Base-by-base conservation (phyloP, 2,797 vertebrate genomes). In the Sebastes taczanowskii region DNA sequence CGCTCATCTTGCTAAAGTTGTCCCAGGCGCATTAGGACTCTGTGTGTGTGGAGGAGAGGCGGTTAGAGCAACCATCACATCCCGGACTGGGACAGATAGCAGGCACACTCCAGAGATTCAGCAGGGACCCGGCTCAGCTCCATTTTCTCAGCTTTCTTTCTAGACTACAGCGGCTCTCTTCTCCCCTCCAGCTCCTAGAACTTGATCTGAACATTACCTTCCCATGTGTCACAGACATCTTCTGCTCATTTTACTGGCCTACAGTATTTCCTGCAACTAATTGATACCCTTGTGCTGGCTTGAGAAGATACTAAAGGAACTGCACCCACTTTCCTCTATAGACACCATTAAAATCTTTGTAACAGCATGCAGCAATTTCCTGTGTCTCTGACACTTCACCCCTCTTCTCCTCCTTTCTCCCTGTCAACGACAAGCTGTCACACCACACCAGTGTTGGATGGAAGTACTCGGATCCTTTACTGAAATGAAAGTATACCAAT, bases 1-100 rank as follows among this genome's bases (percentile, higher is more conserved):
- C 34, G 9, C 82, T 87, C 84, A 84, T 90, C 83, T 84, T 74
- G 81, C 69, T 85, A 63, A 90, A 94, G 80, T 85, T 83, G 76
- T 92, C 88, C 80, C 81, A 78, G 87, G 74, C 42, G 74, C 80
- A 87, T 83, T 86, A 72, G 77, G 67, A 67, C 55, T 73, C 2
- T 25, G 49, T 55, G 82, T 55, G 82, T 81, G 77, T 66, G 63
- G 71, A 82, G 76, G 73, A 82, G 71, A 87, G 69, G 55, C 46
- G 3, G 85, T 69, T 80, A 42, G 85, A 88, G 77, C 78, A 86
- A 74, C 77, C 67, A 64, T 79, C 80, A 69, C 64, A 83, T 59
- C 69, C 67, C 74, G 16, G 68, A 78, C 70, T 63, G 71, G 77
- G 83, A 92, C 69, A 83, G 80, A 79, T 73, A 78, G 77, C 63